These are phyloP conservation scores for Schizopygopsis pylzovi DNA, from an alignment of 2,797 vertebrate species.

Conservation along the genomic window DNA sequence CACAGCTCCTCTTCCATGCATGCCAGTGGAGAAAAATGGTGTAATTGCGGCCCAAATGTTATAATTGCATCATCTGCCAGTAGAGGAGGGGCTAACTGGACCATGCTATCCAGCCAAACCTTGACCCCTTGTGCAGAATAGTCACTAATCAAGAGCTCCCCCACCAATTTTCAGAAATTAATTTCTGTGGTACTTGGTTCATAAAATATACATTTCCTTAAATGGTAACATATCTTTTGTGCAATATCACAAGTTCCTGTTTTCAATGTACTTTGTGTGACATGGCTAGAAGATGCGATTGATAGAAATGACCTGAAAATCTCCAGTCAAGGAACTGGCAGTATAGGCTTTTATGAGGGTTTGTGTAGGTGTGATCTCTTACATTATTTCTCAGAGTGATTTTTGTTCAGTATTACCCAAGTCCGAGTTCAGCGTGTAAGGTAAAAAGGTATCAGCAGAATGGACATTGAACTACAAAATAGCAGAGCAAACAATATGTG, in stretches of 20 bases:
- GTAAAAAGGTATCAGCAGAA: conserved; percentile 33
- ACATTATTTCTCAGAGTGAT: conserved; percentile 7
- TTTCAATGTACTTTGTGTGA: neutral
- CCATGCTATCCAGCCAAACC: neutral
- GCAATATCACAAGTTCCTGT: neutral
- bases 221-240: neutral
- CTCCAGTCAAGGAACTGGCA: neutral
- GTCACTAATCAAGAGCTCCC: neutral
- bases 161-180: neutral
- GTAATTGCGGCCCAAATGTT: neutral
- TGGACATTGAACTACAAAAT: conserved; percentile 63
- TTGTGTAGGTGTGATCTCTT: conserved; percentile 50
- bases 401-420: conserved; percentile 42
- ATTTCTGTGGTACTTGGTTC: neutral
- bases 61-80: conserved; percentile 3
- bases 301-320: conserved; percentile 7
- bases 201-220: neutral
- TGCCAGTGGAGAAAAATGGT: neutral
- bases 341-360: conserved; percentile 24
- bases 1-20: neutral
- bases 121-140: neutral
- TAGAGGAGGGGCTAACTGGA: conserved; percentile 12
- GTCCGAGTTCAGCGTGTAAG: conserved; percentile 39
- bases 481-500: conserved; percentile 67
- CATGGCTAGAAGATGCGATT: neutral